Conservation (phyloP, 2,113 vertebrate genomes). For the Grus americana region DNA sequence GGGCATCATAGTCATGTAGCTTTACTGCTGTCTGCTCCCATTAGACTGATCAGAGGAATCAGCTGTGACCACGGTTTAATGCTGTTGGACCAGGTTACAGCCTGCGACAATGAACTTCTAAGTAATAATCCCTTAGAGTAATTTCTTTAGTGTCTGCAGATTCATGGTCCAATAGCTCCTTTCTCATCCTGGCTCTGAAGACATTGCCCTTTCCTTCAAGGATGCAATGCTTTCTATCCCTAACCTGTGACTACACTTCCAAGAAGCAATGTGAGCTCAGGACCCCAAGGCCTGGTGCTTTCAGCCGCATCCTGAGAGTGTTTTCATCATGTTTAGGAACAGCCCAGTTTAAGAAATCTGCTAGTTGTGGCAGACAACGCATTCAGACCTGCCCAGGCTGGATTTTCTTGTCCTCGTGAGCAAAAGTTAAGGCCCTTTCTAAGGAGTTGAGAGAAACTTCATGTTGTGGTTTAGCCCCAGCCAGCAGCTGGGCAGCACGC, state of each 20-base stretch:
- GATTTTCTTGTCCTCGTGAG: neutral
- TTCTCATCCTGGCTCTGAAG: neutral
- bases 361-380: neutral
- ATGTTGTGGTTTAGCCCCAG: too few relatives aligned
- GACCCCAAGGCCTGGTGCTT: neutral
- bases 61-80: neutral
- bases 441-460: neutral
- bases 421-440: neutral
- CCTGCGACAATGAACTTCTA: neutral
- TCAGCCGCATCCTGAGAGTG: neutral
- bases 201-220: neutral
- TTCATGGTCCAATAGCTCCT: neutral
- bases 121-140: neutral
- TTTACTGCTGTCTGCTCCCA: neutral
- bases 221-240: accelerated
- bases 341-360: neutral
- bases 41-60: neutral
- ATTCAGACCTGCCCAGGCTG: neutral
- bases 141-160: neutral
- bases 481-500: too few relatives aligned
- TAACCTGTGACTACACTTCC: neutral
- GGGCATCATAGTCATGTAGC: neutral
- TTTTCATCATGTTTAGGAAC: neutral
- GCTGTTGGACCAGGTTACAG: neutral
- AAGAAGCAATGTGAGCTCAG: neutral